Evolutionary conservation across 2,113 vertebrate species (phyloP).

Genomic region (Cricetomys ansorgei): DNA sequence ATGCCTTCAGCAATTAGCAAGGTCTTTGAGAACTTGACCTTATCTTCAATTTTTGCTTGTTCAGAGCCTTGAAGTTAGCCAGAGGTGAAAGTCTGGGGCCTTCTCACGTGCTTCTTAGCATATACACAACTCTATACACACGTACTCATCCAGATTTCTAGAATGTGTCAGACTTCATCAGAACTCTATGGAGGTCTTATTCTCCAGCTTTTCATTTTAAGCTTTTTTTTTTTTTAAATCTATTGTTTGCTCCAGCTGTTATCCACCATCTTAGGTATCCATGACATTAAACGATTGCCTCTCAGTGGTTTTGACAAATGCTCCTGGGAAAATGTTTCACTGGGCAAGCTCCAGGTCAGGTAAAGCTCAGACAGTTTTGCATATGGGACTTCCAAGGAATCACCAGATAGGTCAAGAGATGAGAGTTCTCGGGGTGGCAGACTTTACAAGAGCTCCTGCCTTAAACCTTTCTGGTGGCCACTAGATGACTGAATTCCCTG

Average conservation of each 20-base stretch:
- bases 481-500: background rate
- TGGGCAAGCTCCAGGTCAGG: background rate
- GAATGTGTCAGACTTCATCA: background rate
- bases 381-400: background rate
- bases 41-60: background rate
- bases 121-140: background rate
- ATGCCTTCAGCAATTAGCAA: background rate
- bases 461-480: background rate
- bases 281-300: background rate
- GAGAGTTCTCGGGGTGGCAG: background rate
- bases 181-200: background rate
- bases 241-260: background rate
- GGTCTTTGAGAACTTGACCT: background rate
- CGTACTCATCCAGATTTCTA: background rate
- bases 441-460: background rate
- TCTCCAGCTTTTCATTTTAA: background rate
- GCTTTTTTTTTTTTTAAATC: background rate
- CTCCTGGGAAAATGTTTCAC: background rate
- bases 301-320: conserved; percentile 25
- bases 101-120: background rate
- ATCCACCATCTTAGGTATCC: too few species aligned
- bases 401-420: background rate
- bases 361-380: background rate
- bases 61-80: background rate
- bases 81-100: background rate